Evolutionary conservation across 2,113 vertebrate species (phyloP).

Genomic region (Phalacrocorax brasilianus): DNA sequence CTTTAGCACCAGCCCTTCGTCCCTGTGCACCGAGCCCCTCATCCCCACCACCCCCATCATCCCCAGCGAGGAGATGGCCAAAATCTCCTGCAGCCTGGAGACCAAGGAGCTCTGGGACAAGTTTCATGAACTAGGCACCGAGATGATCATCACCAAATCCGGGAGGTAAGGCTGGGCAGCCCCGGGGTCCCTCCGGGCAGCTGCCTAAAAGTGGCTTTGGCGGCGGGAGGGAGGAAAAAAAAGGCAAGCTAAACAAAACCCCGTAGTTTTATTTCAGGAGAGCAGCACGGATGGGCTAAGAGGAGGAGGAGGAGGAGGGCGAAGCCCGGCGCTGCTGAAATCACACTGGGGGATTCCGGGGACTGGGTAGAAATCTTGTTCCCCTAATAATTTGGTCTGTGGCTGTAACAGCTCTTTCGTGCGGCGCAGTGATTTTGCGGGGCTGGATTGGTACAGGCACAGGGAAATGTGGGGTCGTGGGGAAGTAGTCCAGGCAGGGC

Average conservation of each 20-base stretch:
- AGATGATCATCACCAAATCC: slow-evolving; percentile 99
- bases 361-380: background rate
- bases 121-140: slow-evolving; percentile 96
- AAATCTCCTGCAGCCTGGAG: slow-evolving; percentile 95
- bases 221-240: fast-evolving
- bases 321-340: background rate
- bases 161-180: slow-evolving; percentile 81
- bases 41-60: slow-evolving; percentile 91
- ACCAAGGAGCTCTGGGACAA: slow-evolving; percentile 99
- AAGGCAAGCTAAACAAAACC: fast-evolving
- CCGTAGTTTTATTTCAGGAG: background rate
- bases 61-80: slow-evolving; percentile 97
- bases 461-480: background rate
- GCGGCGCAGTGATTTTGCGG: background rate
- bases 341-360: fast-evolving
- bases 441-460: background rate
- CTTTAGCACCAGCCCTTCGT: slow-evolving; percentile 77
- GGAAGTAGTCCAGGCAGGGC: background rate
- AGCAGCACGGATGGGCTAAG: background rate
- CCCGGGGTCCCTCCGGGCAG: fast-evolving
- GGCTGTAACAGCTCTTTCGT: background rate
- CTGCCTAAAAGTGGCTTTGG: background rate
- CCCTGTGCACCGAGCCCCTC: slow-evolving; percentile 91
- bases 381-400: background rate
- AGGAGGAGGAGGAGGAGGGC: background rate